A percentile compares a stretch with the other conserved stretches of the same genome.
Evolutionary conservation across 2,797 vertebrate species (phyloP).

Genomic region (Anguilla pacifica): DNA sequence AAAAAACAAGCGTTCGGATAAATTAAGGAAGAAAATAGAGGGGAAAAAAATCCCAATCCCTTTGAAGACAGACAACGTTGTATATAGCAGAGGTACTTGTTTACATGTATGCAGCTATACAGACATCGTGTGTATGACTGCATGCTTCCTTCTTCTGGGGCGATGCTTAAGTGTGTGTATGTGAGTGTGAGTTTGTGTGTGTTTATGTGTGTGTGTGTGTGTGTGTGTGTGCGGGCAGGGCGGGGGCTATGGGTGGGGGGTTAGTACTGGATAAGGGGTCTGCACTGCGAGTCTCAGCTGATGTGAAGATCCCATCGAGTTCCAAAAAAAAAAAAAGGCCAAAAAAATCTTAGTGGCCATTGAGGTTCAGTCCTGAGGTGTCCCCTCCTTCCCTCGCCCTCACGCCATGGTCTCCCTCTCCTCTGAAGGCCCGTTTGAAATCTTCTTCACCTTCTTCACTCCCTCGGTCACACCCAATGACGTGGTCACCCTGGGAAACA

Average conservation of each 20-base stretch:
- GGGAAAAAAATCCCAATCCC: background rate
- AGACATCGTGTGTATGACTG: constrained; percentile 15
- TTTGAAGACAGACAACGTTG: background rate
- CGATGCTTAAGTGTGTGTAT: constrained; percentile 9
- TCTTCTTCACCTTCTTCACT: constrained; percentile 58
- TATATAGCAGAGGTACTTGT: background rate
- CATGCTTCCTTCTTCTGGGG: background rate
- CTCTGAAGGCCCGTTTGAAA: constrained; percentile 51
- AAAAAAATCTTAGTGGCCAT: background rate
- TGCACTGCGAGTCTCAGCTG: background rate
- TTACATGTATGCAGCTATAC: constrained; percentile 33
- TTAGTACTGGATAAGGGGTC: background rate
- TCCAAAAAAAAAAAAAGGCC: background rate
- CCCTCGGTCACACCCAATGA: constrained; percentile 53
- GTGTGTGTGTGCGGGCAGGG: background rate
- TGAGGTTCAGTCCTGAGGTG: constrained; percentile 32
- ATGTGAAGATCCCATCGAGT: background rate
- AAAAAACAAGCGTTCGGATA: background rate
- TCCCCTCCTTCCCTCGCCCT: constrained; percentile 31
- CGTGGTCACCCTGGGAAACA: constrained; percentile 47
- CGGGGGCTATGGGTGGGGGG: background rate
- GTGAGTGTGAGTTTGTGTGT: constrained; percentile 8
- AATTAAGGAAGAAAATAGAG: background rate
- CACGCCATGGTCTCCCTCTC: constrained; percentile 55
- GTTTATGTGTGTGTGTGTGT: constrained; percentile 21